Evolutionary conservation across 2,888 invertebrate genomes (phyloP).

Genomic region (Gibbula magus): DNA sequence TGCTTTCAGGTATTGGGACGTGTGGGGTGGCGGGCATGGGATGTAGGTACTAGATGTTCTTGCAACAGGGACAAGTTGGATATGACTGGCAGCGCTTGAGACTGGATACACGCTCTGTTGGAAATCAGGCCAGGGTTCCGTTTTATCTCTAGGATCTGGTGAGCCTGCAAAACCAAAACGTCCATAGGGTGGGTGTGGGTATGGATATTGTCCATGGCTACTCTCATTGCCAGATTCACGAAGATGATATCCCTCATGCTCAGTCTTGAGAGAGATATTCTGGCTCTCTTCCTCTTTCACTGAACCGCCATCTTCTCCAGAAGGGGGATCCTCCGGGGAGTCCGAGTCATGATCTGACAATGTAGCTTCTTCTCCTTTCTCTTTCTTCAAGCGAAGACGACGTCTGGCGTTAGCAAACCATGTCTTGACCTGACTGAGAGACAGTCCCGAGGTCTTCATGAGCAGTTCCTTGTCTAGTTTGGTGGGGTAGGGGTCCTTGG

Average conservation of each 20-base stretch:
- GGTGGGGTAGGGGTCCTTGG: slow-evolving; percentile 46
- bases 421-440: slow-evolving; percentile 45
- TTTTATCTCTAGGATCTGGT: no score
- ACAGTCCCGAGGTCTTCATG: slow-evolving; percentile 40
- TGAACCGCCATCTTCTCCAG: not conserved
- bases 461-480: slow-evolving; percentile 38
- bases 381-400: not conserved
- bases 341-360: not conserved
- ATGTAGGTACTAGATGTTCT: not conserved
- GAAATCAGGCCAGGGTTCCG: not conserved
- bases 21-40: not conserved
- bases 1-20: not conserved
- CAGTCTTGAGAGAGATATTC: not conserved
- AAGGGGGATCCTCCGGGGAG: not conserved
- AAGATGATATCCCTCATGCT: not conserved
- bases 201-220: not conserved
- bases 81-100: not conserved
- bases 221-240: not conserved
- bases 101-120: not conserved
- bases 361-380: not conserved
- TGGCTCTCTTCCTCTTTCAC: no score
- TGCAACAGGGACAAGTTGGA: not conserved
- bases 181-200: not conserved
- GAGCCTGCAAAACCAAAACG: not conserved
- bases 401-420: slow-evolving; percentile 46